Evolutionary conservation across 2,888 invertebrate genomes (phyloP).

Genomic region (Oscheius sp.): DNA sequence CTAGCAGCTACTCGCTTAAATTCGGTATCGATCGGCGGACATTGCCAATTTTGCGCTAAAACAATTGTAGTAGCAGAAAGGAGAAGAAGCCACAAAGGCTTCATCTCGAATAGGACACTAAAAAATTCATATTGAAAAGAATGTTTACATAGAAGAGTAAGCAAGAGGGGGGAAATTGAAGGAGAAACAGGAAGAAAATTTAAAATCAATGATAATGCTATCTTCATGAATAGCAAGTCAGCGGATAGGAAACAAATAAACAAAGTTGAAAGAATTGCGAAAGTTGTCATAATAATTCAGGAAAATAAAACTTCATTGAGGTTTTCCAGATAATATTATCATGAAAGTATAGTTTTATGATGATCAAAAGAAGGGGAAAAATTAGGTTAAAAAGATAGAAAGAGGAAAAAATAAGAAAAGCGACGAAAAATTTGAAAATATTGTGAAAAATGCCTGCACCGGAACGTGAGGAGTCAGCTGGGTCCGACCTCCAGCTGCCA

Average conservation of each 20-base stretch:
- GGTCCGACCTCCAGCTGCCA: conserved; percentile 26
- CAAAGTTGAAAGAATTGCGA: too few relatives aligned
- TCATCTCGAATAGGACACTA: conserved; percentile 7
- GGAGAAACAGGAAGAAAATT: not conserved
- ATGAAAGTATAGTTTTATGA: too few relatives aligned
- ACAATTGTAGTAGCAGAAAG: not conserved
- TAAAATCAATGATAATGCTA: too few relatives aligned
- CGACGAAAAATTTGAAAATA: conserved; percentile 1
- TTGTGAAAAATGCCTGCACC: not conserved
- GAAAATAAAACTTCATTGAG: too few relatives aligned
- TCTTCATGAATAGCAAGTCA: not conserved
- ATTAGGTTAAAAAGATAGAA: not conserved
- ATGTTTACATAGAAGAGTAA: not conserved
- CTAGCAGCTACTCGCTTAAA: conserved; percentile 9
- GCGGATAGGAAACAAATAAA: too few relatives aligned
- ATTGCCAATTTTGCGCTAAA: not conserved
- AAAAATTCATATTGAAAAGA: not conserved
- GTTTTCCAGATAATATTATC: too few relatives aligned
- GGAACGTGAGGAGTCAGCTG: conserved; percentile 23
- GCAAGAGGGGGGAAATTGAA: not conserved
- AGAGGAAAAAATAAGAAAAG: too few relatives aligned
- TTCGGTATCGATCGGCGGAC: conserved; percentile 17
- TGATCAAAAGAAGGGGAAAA: too few relatives aligned
- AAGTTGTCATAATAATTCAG: too few relatives aligned
- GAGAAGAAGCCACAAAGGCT: conserved; percentile 13